phyloP scores from a whole-genome alignment of 1,140 invertebrate species.

The Anadara kagoshimensis region DNA sequence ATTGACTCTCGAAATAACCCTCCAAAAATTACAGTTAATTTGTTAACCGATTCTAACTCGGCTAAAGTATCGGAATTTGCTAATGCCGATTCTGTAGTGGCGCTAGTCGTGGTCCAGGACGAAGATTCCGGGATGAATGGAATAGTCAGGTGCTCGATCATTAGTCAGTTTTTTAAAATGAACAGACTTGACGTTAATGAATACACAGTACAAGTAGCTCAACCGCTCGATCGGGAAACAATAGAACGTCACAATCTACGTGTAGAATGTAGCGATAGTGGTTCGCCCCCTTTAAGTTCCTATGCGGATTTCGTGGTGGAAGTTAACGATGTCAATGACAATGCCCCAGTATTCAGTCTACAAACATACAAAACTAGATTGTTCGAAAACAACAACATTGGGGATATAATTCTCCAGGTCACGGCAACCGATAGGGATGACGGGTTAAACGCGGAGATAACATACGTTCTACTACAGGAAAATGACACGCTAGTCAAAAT shows the following conservation, averaged over 20 bases:
- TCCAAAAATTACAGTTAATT: conserved; percentile 84
- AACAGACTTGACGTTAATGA: conserved; percentile 81
- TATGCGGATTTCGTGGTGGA: conserved; percentile 43
- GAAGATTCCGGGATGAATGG: conserved; percentile 87
- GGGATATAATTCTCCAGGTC: conserved; percentile 87
- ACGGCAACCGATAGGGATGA: conserved; percentile 76
- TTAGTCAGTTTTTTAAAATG: conserved; percentile 14
- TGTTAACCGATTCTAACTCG: conserved; percentile 58
- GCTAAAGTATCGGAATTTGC: conserved; percentile 73
- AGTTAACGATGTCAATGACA: conserved; percentile 65
- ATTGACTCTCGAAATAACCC: conserved; percentile 79
- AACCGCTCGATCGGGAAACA: conserved; percentile 56
- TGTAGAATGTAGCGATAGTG: conserved; percentile 54
- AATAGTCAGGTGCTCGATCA: conserved; percentile 77
- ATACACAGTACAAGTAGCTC: conserved; percentile 72
- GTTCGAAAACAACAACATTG: conserved; percentile 90
- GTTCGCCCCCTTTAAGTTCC: conserved; percentile 43
- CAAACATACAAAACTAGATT: conserved; percentile 83
- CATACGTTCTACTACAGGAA: conserved; percentile 42
- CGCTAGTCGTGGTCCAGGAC: conserved; percentile 90
- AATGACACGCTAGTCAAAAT: conserved; percentile 80
- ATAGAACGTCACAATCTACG: conserved; percentile 34
- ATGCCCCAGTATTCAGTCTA: conserved; percentile 70
- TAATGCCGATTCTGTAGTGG: conserved; percentile 79
- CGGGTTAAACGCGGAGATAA: conserved; percentile 52